Conservation (phyloP, 2,113 vertebrate genomes). For the Gymnarchus niloticus region DNA sequence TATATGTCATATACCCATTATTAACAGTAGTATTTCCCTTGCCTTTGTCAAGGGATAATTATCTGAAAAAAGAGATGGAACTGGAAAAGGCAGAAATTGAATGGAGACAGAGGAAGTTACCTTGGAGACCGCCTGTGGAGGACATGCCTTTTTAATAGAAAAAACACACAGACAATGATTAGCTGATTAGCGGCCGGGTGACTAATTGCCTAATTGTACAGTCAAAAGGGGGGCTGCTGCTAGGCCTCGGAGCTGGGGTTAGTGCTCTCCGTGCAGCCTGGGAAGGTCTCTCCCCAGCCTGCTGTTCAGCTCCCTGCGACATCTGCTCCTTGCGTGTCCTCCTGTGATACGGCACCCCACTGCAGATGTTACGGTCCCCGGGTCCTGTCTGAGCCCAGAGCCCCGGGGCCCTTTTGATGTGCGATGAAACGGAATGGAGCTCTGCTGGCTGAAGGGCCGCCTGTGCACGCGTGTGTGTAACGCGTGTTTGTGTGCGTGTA, state of each 20-base stretch:
- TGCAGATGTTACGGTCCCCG: constrained; percentile 79
- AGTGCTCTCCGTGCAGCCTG: constrained; percentile 40
- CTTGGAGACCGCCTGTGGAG: constrained; percentile 10
- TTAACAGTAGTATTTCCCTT: neutral
- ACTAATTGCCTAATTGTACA: constrained; percentile 34
- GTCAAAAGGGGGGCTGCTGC: constrained; percentile 25
- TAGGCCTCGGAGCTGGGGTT: constrained; percentile 10
- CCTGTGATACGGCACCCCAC: constrained; percentile 71
- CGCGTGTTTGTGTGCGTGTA: constrained; percentile 8
- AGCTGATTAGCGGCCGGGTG: constrained; percentile 30
- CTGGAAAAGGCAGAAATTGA: neutral
- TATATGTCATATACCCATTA: neutral
- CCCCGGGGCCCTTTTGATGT: constrained; percentile 84
- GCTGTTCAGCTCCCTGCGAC: constrained; percentile 64
- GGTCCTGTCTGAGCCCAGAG: constrained; percentile 70
- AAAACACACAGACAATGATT: constrained; percentile 33
- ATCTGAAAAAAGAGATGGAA: neutral
- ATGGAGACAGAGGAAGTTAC: neutral
- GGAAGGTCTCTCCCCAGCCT: constrained; percentile 45
- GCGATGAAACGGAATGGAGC: constrained; percentile 79
- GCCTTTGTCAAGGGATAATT: neutral
- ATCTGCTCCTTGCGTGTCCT: constrained; percentile 80
- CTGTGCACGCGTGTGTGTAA: neutral
- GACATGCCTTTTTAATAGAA: constrained; percentile 32
- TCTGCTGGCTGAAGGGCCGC: constrained; percentile 26